Evolutionary conservation across 64 coral and sea anemone genomes (phyloP), one percentile per base, ranked within the genome.

Genomic region (Exaiptasia diaphana): DNA sequence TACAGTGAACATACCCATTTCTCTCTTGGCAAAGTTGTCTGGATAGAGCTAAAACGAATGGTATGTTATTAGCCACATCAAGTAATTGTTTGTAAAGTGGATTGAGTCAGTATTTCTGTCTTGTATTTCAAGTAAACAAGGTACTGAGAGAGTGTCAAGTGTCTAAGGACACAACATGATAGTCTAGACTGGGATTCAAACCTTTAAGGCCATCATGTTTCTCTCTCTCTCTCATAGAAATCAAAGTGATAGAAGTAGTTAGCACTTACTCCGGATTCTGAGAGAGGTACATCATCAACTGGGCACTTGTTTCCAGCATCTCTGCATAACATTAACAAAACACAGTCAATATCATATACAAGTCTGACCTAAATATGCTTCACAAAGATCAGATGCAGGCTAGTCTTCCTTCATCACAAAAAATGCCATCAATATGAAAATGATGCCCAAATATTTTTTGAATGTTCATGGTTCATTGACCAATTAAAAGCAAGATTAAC

Each of bases 261-360:
- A 20, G 18, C 15, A 80, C 17, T 60, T 73, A 90, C 88, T 60
- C 83, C 77, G 6, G 79, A 55, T 39, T 77, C 89, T 45, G 27
- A 4, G 17, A 86, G 26, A 31, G 6, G 82, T 38, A 38, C 74
- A 75, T 92, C 86, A 21, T 92, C 89, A 3, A 92, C 89, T 31
- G 89, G 89, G 27, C 89, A 92, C 35, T 86, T 92, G 0, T 70
- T 64, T 13, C 89, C 89, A 40, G 89, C 89, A 80, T 92, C 89
- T 41, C 89, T 92, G 1, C 23, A 35, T 11, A 18, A 5, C 9
- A 21, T 10, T 46, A 29, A 30, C 0, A 9, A 32, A 41, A 37
- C 57, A 20, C 30, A 15, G n/a, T n/a, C n/a, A n/a, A n/a, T n/a
- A n/a, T n/a, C n/a, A n/a, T n/a, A n/a, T n/a, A n/a, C n/a, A n/a